Evolutionary conservation across 2,888 invertebrate genomes (phyloP).

Genomic region (Galerucella nymphaeae): DNA sequence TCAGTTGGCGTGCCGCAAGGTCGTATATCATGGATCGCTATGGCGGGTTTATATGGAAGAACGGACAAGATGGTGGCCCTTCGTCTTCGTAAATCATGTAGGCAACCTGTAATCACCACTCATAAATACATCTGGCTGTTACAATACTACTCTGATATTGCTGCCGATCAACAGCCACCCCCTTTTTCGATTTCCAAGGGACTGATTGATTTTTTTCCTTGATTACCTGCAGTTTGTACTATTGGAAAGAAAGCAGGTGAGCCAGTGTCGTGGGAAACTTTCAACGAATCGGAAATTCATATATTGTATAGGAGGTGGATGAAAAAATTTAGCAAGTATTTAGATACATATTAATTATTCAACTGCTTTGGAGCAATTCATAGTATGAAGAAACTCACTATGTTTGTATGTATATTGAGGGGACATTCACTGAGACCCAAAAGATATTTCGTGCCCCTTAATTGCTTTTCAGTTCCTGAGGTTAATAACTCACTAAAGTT

Average conservation of each 20-base stretch:
- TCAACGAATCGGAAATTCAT: neutral
- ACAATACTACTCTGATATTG: slow-evolving; percentile 9
- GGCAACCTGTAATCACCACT: slow-evolving; percentile 56
- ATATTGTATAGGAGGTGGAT: neutral
- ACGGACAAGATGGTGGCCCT: slow-evolving; percentile 53
- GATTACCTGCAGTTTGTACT: slow-evolving; percentile 2
- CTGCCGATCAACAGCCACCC: slow-evolving; percentile 45
- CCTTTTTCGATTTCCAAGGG: slow-evolving; percentile 24
- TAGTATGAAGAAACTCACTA: too few species aligned
- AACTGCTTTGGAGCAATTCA: too few species aligned
- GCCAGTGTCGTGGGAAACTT: neutral
- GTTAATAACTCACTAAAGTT: too few species aligned
- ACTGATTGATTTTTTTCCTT: slow-evolving; percentile 32
- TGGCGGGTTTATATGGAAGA: slow-evolving; percentile 13
- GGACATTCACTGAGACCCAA: too few species aligned
- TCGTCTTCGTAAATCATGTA: slow-evolving; percentile 55
- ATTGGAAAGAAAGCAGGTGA: neutral
- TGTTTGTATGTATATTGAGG: too few species aligned
- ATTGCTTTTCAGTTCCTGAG: too few species aligned
- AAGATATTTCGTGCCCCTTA: too few species aligned
- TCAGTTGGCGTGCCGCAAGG: slow-evolving; percentile 56
- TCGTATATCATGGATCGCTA: slow-evolving; percentile 52
- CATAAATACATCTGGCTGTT: slow-evolving; percentile 53
- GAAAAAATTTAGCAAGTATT: too few species aligned
- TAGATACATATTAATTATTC: too few species aligned